These are phyloP conservation scores for Ophiodon elongatus DNA, from an alignment of 2,113 vertebrate species.

Conservation along the genomic window DNA sequence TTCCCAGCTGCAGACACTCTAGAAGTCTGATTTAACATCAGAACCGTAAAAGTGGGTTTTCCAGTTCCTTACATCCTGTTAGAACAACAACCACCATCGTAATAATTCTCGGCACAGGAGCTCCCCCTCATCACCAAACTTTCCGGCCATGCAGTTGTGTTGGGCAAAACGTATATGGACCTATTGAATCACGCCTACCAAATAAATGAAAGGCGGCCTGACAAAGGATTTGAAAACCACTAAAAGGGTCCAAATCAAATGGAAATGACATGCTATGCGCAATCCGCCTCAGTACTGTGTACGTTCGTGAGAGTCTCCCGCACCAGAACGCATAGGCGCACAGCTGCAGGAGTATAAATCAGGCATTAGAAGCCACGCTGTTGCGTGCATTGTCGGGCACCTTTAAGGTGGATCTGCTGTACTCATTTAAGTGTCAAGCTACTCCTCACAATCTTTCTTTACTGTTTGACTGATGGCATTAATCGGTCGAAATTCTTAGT, in stretches of 20 bases:
- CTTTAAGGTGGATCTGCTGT: background rate
- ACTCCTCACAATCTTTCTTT: background rate
- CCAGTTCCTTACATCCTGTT: background rate
- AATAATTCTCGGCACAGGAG: background rate
- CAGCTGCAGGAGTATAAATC: background rate
- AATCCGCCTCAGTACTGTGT: background rate
- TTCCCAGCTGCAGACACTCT: background rate
- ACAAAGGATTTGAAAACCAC: background rate
- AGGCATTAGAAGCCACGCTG: background rate
- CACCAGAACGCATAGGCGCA: background rate
- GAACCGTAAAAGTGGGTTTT: background rate
- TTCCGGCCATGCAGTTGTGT: background rate
- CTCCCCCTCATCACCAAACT: background rate
- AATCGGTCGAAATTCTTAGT: background rate
- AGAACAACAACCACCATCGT: background rate
- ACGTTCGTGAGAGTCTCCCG: too few species aligned
- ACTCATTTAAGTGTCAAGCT: too few species aligned
- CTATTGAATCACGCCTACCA: background rate
- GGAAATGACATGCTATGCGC: background rate
- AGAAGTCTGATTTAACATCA: background rate
- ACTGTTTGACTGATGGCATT: background rate
- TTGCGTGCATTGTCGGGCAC: background rate
- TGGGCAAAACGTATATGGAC: too few species aligned
- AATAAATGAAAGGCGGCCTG: background rate
- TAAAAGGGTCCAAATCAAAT: background rate